A percentile compares a stretch with the other conserved stretches of the same genome.
These are phyloP conservation scores for Morpho helenor DNA, from an alignment of 2,888 invertebrate species.

Conservation along the genomic window DNA sequence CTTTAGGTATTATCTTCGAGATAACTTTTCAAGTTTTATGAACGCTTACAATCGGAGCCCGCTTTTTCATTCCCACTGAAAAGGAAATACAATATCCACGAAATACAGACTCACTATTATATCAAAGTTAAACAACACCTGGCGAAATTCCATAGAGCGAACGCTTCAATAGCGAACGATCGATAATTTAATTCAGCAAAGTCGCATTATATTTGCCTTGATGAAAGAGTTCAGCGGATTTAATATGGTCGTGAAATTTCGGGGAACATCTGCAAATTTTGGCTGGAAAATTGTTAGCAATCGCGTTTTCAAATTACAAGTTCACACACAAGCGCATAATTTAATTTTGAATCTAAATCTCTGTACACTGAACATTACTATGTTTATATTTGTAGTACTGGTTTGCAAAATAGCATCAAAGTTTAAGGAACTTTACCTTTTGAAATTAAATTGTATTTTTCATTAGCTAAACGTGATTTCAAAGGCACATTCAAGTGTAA, in stretches of 20 bases:
- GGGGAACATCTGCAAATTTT: slow-evolving; percentile 15
- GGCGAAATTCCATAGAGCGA: not conserved
- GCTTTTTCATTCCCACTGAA: slow-evolving; percentile 1
- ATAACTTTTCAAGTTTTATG: slow-evolving; percentile 5
- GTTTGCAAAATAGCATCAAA: too few relatives aligned
- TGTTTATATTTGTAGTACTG: too few relatives aligned
- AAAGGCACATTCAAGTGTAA: too few relatives aligned
- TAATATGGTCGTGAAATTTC: slow-evolving; percentile 18
- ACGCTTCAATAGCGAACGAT: slow-evolving; percentile 1
- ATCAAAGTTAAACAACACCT: not conserved
- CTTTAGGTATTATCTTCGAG: not conserved
- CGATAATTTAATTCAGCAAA: slow-evolving; percentile 18
- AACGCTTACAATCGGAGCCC: slow-evolving; percentile 7
- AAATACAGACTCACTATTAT: not conserved
- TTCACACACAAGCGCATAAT: slow-evolving; percentile 8
- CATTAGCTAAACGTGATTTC: too few relatives aligned
- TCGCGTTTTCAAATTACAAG: slow-evolving; percentile 17
- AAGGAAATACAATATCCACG: not conserved
- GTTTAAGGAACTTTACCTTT: too few relatives aligned
- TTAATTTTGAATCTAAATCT: slow-evolving; percentile 11
- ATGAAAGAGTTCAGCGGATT: slow-evolving; percentile 14
- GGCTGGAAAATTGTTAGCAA: slow-evolving; percentile 11
- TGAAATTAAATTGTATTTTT: too few relatives aligned
- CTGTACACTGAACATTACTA: not conserved
- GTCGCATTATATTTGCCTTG: slow-evolving; percentile 17